Conservation (phyloP, 1,140 invertebrate genomes). For the Drosophila santomea region DNA sequence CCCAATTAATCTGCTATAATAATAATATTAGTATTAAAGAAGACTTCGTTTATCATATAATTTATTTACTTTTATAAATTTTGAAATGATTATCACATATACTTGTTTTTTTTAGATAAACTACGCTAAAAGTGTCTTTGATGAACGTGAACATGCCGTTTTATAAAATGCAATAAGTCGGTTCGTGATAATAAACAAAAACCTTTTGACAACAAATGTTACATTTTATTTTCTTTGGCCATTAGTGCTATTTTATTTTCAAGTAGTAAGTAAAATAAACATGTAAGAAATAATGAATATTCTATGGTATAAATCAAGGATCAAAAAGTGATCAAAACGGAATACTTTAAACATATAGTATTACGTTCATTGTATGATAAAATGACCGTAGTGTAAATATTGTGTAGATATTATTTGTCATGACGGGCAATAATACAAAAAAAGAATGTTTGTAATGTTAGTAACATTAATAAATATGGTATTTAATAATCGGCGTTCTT, state of each 20-base stretch:
- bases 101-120: constrained; percentile 90
- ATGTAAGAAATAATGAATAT: neutral
- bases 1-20: too few species aligned
- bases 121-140: constrained; percentile 94
- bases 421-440: constrained; percentile 32
- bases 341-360: constrained; percentile 12
- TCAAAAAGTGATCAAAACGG: constrained; percentile 41
- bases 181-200: constrained; percentile 53
- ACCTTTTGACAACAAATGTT: constrained; percentile 31
- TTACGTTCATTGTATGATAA: constrained; percentile 4
- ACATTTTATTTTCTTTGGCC: constrained; percentile 45
- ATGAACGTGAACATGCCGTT: constrained; percentile 87
- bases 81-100: constrained; percentile 41
- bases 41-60: constrained; percentile 3
- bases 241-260: constrained; percentile 24
- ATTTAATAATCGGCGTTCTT: constrained; percentile 81
- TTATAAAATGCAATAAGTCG: constrained; percentile 50
- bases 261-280: constrained; percentile 11
- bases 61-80: constrained; percentile 29
- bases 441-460: constrained; percentile 26
- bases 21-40: neutral
- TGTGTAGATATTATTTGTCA: constrained; percentile 25
- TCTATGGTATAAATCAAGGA: constrained; percentile 28
- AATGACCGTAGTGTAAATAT: constrained; percentile 5
- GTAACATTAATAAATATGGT: constrained; percentile 26